phyloP scores from a whole-genome alignment of 2,888 invertebrate genomes.

The Pardosa pseudoannulata region DNA sequence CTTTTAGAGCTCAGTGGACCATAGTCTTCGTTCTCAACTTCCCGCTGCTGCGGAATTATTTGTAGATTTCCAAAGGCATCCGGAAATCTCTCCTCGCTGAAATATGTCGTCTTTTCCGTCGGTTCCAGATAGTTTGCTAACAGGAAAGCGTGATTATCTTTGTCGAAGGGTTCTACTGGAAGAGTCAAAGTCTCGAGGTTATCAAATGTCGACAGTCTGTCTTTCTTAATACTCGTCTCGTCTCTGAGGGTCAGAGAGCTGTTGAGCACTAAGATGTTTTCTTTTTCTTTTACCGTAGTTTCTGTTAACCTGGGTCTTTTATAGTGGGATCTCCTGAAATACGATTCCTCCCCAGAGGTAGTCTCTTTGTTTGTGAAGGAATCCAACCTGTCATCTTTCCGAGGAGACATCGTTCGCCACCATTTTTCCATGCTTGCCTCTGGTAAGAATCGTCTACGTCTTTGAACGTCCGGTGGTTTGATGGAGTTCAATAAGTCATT shows the following conservation, averaged over 20 bases:
- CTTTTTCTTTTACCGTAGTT: background rate
- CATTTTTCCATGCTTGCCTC: conserved; percentile 20
- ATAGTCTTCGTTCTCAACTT: background rate
- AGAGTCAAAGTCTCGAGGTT: background rate
- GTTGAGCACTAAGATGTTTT: background rate
- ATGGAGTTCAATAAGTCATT: background rate
- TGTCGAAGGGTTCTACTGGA: background rate
- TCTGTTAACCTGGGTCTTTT: background rate
- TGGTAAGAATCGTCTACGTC: conserved; percentile 20
- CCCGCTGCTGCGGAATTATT: background rate
- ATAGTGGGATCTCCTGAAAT: background rate
- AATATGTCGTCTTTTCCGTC: background rate
- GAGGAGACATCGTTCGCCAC: conserved; percentile 37
- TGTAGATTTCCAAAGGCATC: background rate
- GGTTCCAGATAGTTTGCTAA: background rate
- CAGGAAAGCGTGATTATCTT: background rate
- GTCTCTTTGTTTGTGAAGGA: background rate
- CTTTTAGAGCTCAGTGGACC: background rate
- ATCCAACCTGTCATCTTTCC: background rate
- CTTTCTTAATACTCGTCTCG: background rate
- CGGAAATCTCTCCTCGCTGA: background rate
- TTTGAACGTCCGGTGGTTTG: conserved; percentile 16
- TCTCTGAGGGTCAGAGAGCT: background rate
- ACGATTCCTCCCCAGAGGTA: background rate
- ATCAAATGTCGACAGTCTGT: background rate